Evolutionary conservation across 2,113 vertebrate genomes (phyloP).

Genomic region (Platysternon megacephalum): DNA sequence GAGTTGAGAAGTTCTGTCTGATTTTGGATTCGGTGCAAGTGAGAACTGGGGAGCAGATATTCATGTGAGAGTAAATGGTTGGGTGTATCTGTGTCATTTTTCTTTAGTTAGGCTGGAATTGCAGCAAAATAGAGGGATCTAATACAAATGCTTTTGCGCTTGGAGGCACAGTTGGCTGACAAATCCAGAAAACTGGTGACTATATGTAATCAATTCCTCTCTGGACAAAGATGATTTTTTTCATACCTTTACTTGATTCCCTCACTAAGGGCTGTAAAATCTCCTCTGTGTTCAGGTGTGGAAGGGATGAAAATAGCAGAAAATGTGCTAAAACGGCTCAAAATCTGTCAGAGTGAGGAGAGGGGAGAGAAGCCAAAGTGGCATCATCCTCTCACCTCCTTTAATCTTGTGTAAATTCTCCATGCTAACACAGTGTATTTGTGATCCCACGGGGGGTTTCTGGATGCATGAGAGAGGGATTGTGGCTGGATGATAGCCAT

Average conservation of each 20-base stretch:
- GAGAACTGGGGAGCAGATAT: slow-evolving; percentile 11
- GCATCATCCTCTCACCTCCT: neutral
- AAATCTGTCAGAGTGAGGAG: neutral
- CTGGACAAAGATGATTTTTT: neutral
- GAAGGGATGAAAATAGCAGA: neutral
- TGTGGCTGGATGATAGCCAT: neutral
- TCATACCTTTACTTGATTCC: neutral
- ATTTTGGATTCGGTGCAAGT: neutral
- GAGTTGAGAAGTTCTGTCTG: slow-evolving; percentile 23
- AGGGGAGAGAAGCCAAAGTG: neutral
- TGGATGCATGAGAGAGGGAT: neutral
- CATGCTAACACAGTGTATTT: neutral
- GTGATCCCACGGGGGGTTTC: neutral
- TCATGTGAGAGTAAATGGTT: accelerated
- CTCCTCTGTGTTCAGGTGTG: neutral
- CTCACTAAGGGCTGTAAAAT: neutral
- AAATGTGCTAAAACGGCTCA: neutral
- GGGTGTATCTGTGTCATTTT: neutral
- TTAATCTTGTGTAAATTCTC: neutral
- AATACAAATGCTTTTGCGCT: neutral
- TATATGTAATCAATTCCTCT: neutral
- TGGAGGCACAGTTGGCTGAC: neutral
- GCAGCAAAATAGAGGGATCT: neutral
- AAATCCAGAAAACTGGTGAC: neutral
- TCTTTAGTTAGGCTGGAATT: neutral